phyloP scores from a whole-genome alignment of 1,140 invertebrate species.

The Notospermus geniculatus region DNA sequence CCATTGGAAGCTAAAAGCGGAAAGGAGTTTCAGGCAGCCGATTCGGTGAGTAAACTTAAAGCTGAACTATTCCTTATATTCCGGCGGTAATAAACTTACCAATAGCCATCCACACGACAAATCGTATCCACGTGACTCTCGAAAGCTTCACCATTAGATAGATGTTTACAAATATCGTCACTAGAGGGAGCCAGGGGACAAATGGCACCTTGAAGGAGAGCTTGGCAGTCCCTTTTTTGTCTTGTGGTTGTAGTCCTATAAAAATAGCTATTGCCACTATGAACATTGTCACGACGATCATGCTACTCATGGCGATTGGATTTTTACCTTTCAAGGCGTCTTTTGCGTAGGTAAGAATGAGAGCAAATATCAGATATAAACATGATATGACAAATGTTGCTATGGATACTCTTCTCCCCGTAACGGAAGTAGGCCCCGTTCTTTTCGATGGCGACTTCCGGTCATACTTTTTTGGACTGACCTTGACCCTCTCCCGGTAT shows the following conservation, averaged over 20 bases:
- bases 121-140: conserved; percentile 46
- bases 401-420: not conserved
- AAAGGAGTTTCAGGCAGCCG: no score
- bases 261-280: conserved; percentile 30
- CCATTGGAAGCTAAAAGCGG: no score
- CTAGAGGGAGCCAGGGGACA: conserved; percentile 46
- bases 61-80: no score
- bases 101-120: conserved; percentile 43
- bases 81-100: conserved; percentile 43
- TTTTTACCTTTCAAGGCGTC: not conserved
- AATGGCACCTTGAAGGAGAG: conserved; percentile 47
- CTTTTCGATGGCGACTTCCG: not conserved
- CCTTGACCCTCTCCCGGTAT: conserved; percentile 2
- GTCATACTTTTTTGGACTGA: not conserved
- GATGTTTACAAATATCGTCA: conserved; percentile 41
- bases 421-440: not conserved
- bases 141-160: conserved; percentile 46
- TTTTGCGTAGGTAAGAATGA: not conserved
- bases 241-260: conserved; percentile 45
- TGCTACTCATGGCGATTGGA: not conserved
- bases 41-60: no score
- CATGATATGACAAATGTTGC: not conserved
- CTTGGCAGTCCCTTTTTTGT: conserved; percentile 24
- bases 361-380: not conserved
- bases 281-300: conserved; percentile 32